A percentile compares a stretch with the other conserved stretches of the same genome.
phyloP scores from a whole-genome alignment of 1,140 invertebrate genomes.

The Wasmannia auropunctata region DNA sequence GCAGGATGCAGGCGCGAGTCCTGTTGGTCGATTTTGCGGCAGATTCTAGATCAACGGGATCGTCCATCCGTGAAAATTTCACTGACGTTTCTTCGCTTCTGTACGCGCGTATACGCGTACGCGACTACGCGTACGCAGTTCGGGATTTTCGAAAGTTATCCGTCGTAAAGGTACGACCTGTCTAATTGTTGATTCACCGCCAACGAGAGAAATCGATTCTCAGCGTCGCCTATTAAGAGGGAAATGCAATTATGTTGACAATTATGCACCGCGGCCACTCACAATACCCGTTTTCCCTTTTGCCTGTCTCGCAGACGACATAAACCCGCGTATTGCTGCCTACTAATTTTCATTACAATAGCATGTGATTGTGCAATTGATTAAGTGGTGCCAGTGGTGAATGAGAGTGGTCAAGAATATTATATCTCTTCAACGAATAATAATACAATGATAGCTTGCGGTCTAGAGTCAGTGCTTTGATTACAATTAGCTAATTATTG shows the following conservation, averaged over 20 bases:
- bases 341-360: neutral
- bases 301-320: neutral
- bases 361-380: neutral
- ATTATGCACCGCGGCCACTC: slow-evolving; percentile 55
- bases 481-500: neutral
- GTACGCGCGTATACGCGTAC: neutral
- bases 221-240: slow-evolving; percentile 61
- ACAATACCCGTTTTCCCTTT: slow-evolving; percentile 39
- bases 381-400: neutral
- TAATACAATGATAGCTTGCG: neutral
- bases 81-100: slow-evolving; percentile 25
- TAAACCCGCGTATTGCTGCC: neutral
- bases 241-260: slow-evolving; percentile 64
- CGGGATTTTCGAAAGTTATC: slow-evolving; percentile 66
- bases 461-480: neutral
- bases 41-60: slow-evolving; percentile 46
- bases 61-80: slow-evolving; percentile 73
- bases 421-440: neutral
- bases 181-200: slow-evolving; percentile 55
- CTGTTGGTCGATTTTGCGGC: slow-evolving; percentile 26
- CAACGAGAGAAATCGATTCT: slow-evolving; percentile 65
- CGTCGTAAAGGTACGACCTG: slow-evolving; percentile 39
- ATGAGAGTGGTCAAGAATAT: neutral
- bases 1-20: slow-evolving; percentile 24
- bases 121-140: slow-evolving; percentile 22